Conservation (phyloP, 2,888 invertebrate genomes). For the Agapetus fuscipes region DNA sequence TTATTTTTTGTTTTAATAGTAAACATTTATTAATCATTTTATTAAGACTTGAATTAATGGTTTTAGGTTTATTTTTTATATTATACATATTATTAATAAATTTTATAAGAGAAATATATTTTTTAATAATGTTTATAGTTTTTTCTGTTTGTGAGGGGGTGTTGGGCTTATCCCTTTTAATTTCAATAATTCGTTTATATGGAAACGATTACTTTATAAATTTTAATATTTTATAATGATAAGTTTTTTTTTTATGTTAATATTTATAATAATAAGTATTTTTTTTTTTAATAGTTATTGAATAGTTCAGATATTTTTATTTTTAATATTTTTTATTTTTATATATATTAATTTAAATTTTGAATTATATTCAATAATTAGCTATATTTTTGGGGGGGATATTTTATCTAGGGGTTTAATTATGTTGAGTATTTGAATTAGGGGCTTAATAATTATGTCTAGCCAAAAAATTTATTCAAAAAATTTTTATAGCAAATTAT, state of each 20-base stretch:
- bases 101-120: conserved; percentile 47
- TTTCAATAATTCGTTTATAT: conserved; percentile 50
- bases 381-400: conserved; percentile 42
- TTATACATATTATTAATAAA: conserved; percentile 40
- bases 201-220: conserved; percentile 55
- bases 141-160: conserved; percentile 56
- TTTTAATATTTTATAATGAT: conserved; percentile 49
- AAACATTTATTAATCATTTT: conserved; percentile 51
- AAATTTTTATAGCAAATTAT: neutral
- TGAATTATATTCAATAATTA: conserved; percentile 32
- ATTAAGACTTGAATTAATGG: conserved; percentile 52
- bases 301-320: conserved; percentile 43
- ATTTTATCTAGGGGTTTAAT: conserved; percentile 45
- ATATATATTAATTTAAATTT: conserved; percentile 32
- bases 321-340: conserved; percentile 41
- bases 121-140: conserved; percentile 51
- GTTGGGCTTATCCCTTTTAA: conserved; percentile 53
- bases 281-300: conserved; percentile 43
- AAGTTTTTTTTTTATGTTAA: conserved; percentile 41
- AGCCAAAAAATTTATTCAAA: conserved; percentile 40
- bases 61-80: conserved; percentile 46
- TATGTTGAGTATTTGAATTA: conserved; percentile 52
- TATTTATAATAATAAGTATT: conserved; percentile 43
- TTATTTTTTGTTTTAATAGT: conserved; percentile 45
- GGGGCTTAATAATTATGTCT: conserved; percentile 47